Conservation (phyloP, 2,113 vertebrate species). For the Zosterops japonicus region DNA sequence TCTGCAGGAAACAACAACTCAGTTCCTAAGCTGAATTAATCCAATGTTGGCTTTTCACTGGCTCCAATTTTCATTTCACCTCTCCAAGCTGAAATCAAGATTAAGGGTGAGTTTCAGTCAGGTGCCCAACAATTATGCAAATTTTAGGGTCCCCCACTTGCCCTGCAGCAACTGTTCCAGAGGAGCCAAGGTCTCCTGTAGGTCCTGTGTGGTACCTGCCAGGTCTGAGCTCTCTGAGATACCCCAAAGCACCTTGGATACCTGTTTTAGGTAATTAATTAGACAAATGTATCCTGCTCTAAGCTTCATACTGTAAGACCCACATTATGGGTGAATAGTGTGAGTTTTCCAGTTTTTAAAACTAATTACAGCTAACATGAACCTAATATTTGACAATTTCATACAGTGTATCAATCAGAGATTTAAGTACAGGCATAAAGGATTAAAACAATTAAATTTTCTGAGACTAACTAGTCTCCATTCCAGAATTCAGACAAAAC, state of each 20-base stretch:
- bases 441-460: background rate
- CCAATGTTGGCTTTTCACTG: background rate
- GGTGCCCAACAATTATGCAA: background rate
- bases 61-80: background rate
- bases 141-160: background rate
- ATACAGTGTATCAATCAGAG: background rate
- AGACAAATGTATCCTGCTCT: background rate
- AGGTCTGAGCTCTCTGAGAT: background rate
- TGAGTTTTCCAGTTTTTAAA: background rate
- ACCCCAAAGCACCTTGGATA: background rate
- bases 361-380: background rate
- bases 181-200: background rate
- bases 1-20: background rate
- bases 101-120: background rate
- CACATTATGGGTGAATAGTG: background rate
- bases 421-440: background rate
- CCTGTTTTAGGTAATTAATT: background rate
- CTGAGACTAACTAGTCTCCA: background rate
- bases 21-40: background rate
- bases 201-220: background rate
- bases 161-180: background rate
- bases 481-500: background rate
- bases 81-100: background rate
- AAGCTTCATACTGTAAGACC: background rate
- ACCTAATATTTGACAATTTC: background rate